Evolutionary conservation across 2,797 vertebrate species (phyloP), one percentile per base, ranked within the genome.

Genomic region (Molossus alvarezi): DNA sequence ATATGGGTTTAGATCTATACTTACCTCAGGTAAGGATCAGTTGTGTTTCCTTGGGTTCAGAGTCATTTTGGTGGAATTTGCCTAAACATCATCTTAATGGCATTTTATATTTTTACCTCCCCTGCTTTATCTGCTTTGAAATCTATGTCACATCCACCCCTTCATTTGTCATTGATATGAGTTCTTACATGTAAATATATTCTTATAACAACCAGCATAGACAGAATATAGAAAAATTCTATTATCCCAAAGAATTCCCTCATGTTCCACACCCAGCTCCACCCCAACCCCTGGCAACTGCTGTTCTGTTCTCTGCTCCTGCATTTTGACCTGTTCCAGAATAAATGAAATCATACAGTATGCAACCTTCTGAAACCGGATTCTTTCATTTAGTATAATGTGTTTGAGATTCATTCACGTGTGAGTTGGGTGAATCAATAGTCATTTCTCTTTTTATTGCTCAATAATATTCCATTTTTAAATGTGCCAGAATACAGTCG

Each of bases 31-130:
- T 48, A 67, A 67, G 51, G 25, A 75, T 58, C 13, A 93, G 15
- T 7, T n/a, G 9, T 60, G 41, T 90, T 93, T 96, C 64, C 15
- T 67, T 77, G 81, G 6, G n/a, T 72, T 94, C 29, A 51, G 55
- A 82, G 9, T 64, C 8, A 79, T 53, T 84, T 84, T 33, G n/a
- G 17, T 80, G 67, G 84, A n/a, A 58, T 71, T 71, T 71, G 3
- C 45, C 25, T 21, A 88, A 81, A 37, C 2, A 25, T 9, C 7
- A 73, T 41, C 18, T 83, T 88, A 10, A 20, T 62, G 9, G 21
- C 8, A 18, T 84, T 37, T 95, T 60, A 62, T 27, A 21, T 71
- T 85, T 71, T 45, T n/a, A 15, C 10, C 8, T 60, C 18, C 8
- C 18, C 14, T 90, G 60, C 11, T 75, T 91, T 53, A 58, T 91